A percentile compares a stretch with the other conserved stretches of the same genome.
Conservation (phyloP, 2,888 invertebrate genomes). For the Toxonevra muliebris region DNA sequence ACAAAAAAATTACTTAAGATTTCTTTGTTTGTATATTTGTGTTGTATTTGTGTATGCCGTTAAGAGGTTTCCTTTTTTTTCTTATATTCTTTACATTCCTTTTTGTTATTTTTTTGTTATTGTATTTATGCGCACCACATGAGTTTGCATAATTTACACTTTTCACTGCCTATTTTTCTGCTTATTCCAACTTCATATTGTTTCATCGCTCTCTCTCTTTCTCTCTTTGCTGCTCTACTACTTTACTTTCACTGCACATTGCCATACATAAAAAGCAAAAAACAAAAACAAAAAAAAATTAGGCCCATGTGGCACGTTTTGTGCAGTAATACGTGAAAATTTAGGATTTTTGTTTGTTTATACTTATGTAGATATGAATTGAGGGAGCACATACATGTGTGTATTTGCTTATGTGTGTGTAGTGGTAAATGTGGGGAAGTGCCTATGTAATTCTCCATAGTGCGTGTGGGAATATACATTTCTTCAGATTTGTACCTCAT, state of each 20-base stretch:
- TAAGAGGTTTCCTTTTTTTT: conserved; percentile 5
- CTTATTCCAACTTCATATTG: not conserved
- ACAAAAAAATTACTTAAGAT: too few species aligned
- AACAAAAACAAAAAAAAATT: conserved; percentile 22
- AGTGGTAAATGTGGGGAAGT: not conserved
- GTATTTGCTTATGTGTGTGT: not conserved
- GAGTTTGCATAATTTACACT: conserved; percentile 35
- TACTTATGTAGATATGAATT: not conserved
- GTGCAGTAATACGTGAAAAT: conserved; percentile 16
- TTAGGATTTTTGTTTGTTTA: not conserved
- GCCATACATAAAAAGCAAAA: too few species aligned
- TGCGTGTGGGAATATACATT: conserved; percentile 16
- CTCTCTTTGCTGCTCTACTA: not conserved
- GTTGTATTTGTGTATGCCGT: not conserved
- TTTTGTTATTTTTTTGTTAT: not conserved
- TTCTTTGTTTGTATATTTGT: not conserved
- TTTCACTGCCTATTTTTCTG: not conserved
- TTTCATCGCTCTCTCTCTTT: too few species aligned
- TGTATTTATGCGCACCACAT: conserved; percentile 12
- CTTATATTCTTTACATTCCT: not conserved
- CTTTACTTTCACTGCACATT: not conserved
- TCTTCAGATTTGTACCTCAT: conserved; percentile 26
- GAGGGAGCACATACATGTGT: not conserved
- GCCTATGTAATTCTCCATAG: not conserved
- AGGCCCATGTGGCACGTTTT: conserved; percentile 27